These are phyloP conservation scores for Eustalomyia histrio DNA, from an alignment of 2,888 invertebrate species.

Conservation along the genomic window DNA sequence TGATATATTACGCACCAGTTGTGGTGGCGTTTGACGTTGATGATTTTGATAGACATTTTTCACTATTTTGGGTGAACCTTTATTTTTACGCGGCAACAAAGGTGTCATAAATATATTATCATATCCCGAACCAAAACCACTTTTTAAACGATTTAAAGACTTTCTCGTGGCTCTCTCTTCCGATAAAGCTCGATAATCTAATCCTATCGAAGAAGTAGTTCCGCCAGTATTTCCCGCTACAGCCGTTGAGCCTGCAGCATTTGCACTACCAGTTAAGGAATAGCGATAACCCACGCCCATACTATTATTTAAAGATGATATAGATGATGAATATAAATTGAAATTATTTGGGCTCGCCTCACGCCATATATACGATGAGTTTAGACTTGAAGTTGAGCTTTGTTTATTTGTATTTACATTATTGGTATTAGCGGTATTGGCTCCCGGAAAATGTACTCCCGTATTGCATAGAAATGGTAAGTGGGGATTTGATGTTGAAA, in stretches of 20 bases:
- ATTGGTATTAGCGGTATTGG: slow-evolving; percentile 37
- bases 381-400: slow-evolving; percentile 77
- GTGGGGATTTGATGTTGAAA: slow-evolving; percentile 80
- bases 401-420: slow-evolving; percentile 69
- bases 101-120: slow-evolving; percentile 79
- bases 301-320: slow-evolving; percentile 75
- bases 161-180: slow-evolving; percentile 78
- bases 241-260: slow-evolving; percentile 19
- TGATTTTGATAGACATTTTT: slow-evolving; percentile 61
- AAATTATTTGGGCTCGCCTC: slow-evolving; percentile 80
- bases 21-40: slow-evolving; percentile 60
- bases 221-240: slow-evolving; percentile 15
- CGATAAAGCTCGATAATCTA: slow-evolving; percentile 75
- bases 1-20: slow-evolving; percentile 67
- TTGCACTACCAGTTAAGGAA: slow-evolving; percentile 62
- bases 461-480: slow-evolving; percentile 77
- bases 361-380: slow-evolving; percentile 80
- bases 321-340: slow-evolving; percentile 79
- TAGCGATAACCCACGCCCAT: slow-evolving; percentile 62
- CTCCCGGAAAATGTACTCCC: slow-evolving; percentile 66
- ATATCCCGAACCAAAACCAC: slow-evolving; percentile 78
- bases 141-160: slow-evolving; percentile 77
- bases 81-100: slow-evolving; percentile 77
- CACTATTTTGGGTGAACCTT: slow-evolving; percentile 72
- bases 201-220: slow-evolving; percentile 31